Evolutionary conservation across 1,140 invertebrate species (phyloP).

Genomic region (Listronotus bonariensis): DNA sequence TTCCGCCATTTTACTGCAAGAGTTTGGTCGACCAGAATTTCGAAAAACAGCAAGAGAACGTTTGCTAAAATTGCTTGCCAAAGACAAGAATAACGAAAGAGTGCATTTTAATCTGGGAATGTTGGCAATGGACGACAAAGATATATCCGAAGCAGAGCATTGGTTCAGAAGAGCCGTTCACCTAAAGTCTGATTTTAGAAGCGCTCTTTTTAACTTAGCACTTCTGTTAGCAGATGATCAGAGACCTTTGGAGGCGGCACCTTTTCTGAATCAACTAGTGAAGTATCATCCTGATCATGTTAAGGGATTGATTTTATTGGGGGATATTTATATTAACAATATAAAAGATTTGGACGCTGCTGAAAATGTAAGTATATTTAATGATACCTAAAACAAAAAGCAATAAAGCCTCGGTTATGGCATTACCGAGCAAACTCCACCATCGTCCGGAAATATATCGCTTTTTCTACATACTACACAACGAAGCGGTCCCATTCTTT

Average conservation of each 20-base stretch:
- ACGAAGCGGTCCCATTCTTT: too few relatives aligned
- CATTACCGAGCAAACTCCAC: too few relatives aligned
- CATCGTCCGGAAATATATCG: too few relatives aligned
- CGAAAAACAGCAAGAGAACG: conserved; percentile 78
- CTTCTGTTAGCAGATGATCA: conserved; percentile 86
- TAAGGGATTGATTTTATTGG: conserved; percentile 91
- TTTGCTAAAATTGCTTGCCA: conserved; percentile 79
- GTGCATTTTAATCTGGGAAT: conserved; percentile 88
- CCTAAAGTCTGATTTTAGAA: conserved; percentile 83
- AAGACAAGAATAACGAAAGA: conserved; percentile 81
- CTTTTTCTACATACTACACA: too few relatives aligned
- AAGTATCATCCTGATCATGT: conserved; percentile 91
- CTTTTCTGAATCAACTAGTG: conserved; percentile 89
- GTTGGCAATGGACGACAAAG: conserved; percentile 93
- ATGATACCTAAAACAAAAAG: too few relatives aligned
- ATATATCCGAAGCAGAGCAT: conserved; percentile 83
- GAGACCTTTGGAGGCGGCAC: conserved; percentile 87
- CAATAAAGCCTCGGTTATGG: too few relatives aligned
- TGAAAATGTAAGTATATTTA: conserved; percentile 82
- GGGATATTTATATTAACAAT: conserved; percentile 96
- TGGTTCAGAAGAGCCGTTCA: conserved; percentile 87
- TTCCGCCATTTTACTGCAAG: conserved; percentile 92
- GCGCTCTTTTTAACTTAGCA: conserved; percentile 93
- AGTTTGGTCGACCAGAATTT: conserved; percentile 78
- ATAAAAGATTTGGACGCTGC: conserved; percentile 93